phyloP scores from a whole-genome alignment of 2,113 vertebrate genomes.

The Bubo bubo region DNA sequence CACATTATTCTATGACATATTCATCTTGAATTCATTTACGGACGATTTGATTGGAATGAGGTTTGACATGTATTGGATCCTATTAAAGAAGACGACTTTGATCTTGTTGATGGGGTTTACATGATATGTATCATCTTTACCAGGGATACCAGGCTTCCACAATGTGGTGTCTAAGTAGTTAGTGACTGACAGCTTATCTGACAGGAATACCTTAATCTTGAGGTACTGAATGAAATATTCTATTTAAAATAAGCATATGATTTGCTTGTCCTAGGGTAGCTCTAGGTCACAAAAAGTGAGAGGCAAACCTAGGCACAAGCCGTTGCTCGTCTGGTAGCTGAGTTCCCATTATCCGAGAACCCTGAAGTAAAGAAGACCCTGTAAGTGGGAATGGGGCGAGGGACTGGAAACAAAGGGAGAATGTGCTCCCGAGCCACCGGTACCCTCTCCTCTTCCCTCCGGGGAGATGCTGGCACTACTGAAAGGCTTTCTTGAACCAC shows the following conservation, averaged over 20 bases:
- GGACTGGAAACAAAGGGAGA: neutral
- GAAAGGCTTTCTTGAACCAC: neutral
- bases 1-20: conserved; percentile 86
- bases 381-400: neutral
- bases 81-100: conserved; percentile 82
- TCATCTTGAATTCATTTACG: conserved; percentile 86
- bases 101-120: conserved; percentile 83
- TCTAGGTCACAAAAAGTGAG: conserved; percentile 55
- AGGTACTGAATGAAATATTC: conserved; percentile 77
- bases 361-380: neutral
- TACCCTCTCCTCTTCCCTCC: neutral
- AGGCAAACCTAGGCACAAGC: neutral
- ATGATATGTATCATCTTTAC: conserved; percentile 83
- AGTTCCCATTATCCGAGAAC: neutral
- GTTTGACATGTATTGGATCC: conserved; percentile 83
- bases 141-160: conserved; percentile 77
- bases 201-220: conserved; percentile 83
- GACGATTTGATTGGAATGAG: conserved; percentile 85
- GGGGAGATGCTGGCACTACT: neutral
- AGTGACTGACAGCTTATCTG: conserved; percentile 79
- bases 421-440: neutral
- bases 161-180: conserved; percentile 74
- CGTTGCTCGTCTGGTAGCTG: neutral
- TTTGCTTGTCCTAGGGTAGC: conserved; percentile 67
- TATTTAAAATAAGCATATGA: conserved; percentile 78